phyloP scores from a whole-genome alignment of 2,797 vertebrate genomes.

The Hybognathus amarus region DNA sequence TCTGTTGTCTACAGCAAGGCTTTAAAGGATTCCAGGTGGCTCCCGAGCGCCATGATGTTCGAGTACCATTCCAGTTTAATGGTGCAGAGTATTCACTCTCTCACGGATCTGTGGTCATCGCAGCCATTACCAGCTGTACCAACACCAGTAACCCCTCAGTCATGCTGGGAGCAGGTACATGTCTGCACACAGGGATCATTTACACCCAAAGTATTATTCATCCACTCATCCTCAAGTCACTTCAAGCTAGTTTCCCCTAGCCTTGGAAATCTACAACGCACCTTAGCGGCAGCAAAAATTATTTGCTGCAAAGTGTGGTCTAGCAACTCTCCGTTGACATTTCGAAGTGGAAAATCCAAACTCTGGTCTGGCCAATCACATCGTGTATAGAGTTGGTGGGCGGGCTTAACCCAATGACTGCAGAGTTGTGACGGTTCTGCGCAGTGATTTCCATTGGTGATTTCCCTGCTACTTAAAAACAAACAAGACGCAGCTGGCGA shows the following conservation, averaged over 20 bases:
- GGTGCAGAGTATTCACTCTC: slow-evolving; percentile 79
- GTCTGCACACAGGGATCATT: neutral
- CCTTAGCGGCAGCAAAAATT: too few species aligned
- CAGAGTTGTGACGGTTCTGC: too few species aligned
- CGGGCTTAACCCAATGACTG: too few species aligned
- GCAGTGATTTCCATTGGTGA: too few species aligned
- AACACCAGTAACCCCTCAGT: slow-evolving; percentile 99
- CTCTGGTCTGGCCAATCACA: too few species aligned
- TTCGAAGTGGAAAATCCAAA: too few species aligned
- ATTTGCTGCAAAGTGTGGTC: too few species aligned
- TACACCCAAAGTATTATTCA: neutral
- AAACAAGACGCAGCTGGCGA: too few species aligned
- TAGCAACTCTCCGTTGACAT: too few species aligned
- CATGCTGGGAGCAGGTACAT: slow-evolving; percentile 94
- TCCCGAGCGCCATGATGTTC: slow-evolving; percentile 70
- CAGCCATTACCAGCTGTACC: slow-evolving; percentile 98
- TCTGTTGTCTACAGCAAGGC: slow-evolving; percentile 83
- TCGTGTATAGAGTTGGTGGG: too few species aligned
- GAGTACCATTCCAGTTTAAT: slow-evolving; percentile 82
- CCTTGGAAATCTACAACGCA: too few species aligned
- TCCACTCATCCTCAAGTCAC: neutral
- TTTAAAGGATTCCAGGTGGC: slow-evolving; percentile 96
- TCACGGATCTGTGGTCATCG: slow-evolving; percentile 96
- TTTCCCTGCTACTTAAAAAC: too few species aligned
- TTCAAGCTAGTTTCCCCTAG: neutral